phyloP scores from a whole-genome alignment of 2,888 invertebrate species.

The Drosophila kuntzei region DNA sequence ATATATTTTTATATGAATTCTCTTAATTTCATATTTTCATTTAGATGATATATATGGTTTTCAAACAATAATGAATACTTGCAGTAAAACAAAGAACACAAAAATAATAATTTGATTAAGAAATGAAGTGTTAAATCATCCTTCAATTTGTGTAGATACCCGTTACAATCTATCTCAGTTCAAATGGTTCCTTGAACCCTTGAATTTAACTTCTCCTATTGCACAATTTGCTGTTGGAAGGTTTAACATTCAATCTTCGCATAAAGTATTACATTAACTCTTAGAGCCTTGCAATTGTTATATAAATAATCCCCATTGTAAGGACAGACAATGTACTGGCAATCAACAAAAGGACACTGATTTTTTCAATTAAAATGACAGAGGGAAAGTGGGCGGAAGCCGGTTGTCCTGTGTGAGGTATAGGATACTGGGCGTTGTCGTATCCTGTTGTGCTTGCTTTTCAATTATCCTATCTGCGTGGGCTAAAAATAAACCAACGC shows the following conservation, averaged over 20 bases:
- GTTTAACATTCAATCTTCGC: conserved; percentile 17
- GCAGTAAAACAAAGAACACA: too few relatives aligned
- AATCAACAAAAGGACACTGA: conserved; percentile 40
- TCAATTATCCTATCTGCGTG: conserved; percentile 72
- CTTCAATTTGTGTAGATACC: not conserved
- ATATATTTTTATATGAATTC: too few relatives aligned
- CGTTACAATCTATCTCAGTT: not conserved
- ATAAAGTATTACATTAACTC: conserved; percentile 17
- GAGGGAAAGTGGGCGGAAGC: conserved; percentile 14
- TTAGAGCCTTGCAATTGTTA: conserved; percentile 27
- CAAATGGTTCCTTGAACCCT: not conserved
- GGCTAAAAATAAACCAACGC: conserved; percentile 66
- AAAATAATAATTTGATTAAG: not conserved
- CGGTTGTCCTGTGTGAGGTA: conserved; percentile 2
- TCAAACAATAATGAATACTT: too few relatives aligned
- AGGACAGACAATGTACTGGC: conserved; percentile 12
- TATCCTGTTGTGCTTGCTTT: conserved; percentile 58
- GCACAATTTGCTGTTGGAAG: conserved; percentile 39
- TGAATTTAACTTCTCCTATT: conserved; percentile 12
- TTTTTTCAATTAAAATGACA: conserved; percentile 59
- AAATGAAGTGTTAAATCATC: not conserved
- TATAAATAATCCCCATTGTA: conserved; percentile 51
- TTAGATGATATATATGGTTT: too few relatives aligned
- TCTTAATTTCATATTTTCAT: too few relatives aligned
- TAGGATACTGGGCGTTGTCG: conserved; percentile 29